A percentile compares a stretch with the other conserved stretches of the same genome.
Conservation (phyloP, 2,888 invertebrate genomes). For the Pherbina coryleti region DNA sequence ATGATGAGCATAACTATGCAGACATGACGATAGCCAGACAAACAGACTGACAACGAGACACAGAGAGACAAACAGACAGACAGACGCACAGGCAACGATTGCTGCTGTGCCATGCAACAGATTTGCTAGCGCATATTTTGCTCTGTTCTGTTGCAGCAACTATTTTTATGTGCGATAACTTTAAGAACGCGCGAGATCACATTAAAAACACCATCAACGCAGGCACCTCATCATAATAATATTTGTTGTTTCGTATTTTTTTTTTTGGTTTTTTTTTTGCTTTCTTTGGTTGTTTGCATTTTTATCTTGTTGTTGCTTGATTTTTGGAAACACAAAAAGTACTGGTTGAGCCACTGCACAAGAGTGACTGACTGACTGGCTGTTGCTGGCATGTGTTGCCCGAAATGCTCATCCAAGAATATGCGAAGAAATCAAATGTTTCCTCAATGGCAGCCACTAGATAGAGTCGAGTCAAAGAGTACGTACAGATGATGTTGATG, state of each 20-base stretch:
- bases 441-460: constrained; percentile 24
- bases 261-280: too few species aligned
- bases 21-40: constrained; percentile 30
- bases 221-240: constrained; percentile 57
- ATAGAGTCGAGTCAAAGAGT: background rate
- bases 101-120: background rate
- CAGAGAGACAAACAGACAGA: background rate
- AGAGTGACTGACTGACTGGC: background rate
- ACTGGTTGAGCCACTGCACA: background rate
- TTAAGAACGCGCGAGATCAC: constrained; percentile 49
- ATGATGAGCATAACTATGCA: constrained; percentile 39
- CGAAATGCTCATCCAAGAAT: background rate
- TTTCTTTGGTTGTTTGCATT: background rate
- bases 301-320: too few species aligned
- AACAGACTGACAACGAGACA: constrained; percentile 26
- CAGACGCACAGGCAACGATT: background rate
- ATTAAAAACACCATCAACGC: constrained; percentile 58
- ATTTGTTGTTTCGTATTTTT: constrained; percentile 39
- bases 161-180: constrained; percentile 61
- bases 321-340: background rate
- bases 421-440: constrained; percentile 20
- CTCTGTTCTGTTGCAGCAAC: constrained; percentile 41
- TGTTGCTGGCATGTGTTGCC: constrained; percentile 22
- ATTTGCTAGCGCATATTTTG: constrained; percentile 41
- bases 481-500: background rate